phyloP scores from a whole-genome alignment of 2,113 vertebrate species.

The Leucosticte australis region DNA sequence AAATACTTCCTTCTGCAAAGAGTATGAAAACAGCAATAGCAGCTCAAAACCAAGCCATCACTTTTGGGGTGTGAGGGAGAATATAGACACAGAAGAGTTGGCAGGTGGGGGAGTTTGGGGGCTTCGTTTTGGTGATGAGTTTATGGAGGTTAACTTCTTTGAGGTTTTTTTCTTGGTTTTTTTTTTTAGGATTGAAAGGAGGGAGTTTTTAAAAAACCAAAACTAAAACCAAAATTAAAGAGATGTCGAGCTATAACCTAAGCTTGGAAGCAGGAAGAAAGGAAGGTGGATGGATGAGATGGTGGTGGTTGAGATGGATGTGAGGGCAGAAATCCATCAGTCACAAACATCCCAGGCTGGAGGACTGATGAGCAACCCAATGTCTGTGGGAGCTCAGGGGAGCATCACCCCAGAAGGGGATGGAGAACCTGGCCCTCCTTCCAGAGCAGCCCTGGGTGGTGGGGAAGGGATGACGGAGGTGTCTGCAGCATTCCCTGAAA shows the following conservation, averaged over 20 bases:
- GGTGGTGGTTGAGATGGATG: not conserved
- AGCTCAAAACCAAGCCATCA: not conserved
- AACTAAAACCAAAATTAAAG: not conserved
- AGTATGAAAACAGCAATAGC: not conserved
- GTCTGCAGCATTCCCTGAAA: not conserved
- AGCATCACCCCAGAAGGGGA: not conserved
- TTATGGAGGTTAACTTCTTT: not conserved
- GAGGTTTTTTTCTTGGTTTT: not conserved
- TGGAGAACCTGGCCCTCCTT: not conserved
- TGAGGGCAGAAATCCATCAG: not conserved
- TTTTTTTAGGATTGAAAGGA: not conserved
- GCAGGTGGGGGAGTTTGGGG: not conserved
- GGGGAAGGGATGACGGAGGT: not conserved
- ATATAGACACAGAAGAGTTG: not conserved
- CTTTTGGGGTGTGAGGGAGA: not conserved
- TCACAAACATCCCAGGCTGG: not conserved
- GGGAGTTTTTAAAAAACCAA: not conserved
- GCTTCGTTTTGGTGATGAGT: not conserved
- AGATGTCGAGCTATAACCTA: not conserved
- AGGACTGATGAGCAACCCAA: accelerated
- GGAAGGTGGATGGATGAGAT: not conserved
- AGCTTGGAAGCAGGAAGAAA: not conserved
- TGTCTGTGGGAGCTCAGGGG: not conserved
- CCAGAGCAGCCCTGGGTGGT: not conserved
- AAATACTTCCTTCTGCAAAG: not conserved